Evolutionary conservation across 2,113 vertebrate species (phyloP), one percentile per base, ranked within the genome.

Genomic region (Apodemus speciosus): DNA sequence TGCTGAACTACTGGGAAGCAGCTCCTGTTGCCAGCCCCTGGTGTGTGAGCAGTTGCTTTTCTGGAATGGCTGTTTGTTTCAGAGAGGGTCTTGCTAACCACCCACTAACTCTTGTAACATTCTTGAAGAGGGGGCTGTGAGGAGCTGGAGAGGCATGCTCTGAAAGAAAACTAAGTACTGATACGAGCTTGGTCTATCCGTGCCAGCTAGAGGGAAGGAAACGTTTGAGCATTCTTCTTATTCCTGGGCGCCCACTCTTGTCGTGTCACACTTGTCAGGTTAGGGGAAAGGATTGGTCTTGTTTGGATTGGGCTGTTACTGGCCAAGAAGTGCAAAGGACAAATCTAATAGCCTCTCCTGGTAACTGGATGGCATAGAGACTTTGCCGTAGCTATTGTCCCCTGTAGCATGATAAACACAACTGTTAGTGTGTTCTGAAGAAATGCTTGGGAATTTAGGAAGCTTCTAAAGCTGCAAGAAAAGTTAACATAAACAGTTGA

Each of bases 1-100:
- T n/a, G n/a, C 91, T 95, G 85, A 96, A 93, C 87, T 88, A 75
- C 90, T 94, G 92, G 92, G 83, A 92, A 89, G 49, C 86, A 62
- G 93, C 60, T 92, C 92, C 56, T 90, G 46, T 84, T 87, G 83
- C 69, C 88, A 89, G 86, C 56, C 85, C 23, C 81, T 92, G 72
- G 89, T 60, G 83, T 77, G 56, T 62, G 91, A 93, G 53, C 94
- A 89, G 14, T 95, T 86, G 81, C 79, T 93, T 93, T 89, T 92
- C 85, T 92, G 92, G 92, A 96, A 88, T 90, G 72, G 72, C 58
- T 71, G 4, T 87, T 89, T 89, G 53, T 96, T 89, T 91, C 93
- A 9, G 30, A 95, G 69, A 80, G 73, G 73, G 64, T 95, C 53
- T 92, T 94, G 71, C 91, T 94, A 81, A 69, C 84, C 85, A 75